Evolutionary conservation across 2,797 vertebrate species (phyloP), one percentile per base, ranked within the genome.

Genomic region (Danio aesculapii): DNA sequence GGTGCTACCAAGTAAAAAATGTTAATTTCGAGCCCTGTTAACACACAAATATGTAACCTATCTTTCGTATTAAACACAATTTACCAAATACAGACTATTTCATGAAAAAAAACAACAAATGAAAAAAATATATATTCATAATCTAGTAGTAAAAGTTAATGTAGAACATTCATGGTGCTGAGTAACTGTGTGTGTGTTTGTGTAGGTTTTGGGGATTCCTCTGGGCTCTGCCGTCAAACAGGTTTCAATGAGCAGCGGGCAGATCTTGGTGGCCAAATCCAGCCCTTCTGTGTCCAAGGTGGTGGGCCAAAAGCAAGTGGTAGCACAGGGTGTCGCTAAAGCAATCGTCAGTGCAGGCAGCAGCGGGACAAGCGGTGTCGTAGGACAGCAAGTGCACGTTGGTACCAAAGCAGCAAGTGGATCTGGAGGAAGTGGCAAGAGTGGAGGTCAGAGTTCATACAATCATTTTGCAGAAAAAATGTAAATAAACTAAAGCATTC

Each of bases 261-360:
- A 99, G 89, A 98, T 99, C 86, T 92, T 99, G 43, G 97, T 99
- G 14, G 95, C 98, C 83, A 99, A 99, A 90, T 94, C 97, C 74
- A 93, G 92, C 90, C 94, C 97, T 44, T 94, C 96, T 0, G 94
- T 94, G 41, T 92, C 97, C 79, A 99, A 99, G 90, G 94, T 97
- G 85, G 94, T 98, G 88, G 95, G 95, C 7, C 95, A 96, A 6
- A 99, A 99, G 88, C 98, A 98, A 88, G 97, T 99, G 84, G 92
- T 99, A 88, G 96, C 97, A 78, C 98, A 99, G 92, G 98, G 98
- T 78, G 96, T 99, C 6, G 98, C 98, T 83, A 99, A 99, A 91
- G 97, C 98, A 83, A 96, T 99, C 0, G 96, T 99, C 87, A 98
- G 97, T 8, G 81, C 76, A 13, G 84, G 82, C 62, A 11, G 82